Evolutionary conservation across 2,888 invertebrate genomes (phyloP).

Genomic region (Cantharis flavilabris): DNA sequence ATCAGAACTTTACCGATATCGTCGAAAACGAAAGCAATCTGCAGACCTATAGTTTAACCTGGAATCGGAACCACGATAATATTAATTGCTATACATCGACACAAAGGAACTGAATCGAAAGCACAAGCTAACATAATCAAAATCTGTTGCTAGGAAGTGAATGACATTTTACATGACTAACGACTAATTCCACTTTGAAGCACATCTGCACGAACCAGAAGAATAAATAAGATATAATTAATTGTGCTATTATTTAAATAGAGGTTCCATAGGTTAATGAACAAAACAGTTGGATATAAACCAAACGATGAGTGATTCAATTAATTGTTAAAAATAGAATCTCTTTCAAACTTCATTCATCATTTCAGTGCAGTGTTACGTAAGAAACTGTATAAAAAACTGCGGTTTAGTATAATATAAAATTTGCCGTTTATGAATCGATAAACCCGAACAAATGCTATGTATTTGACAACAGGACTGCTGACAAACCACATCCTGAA

Average conservation of each 20-base stretch:
- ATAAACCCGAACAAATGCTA: no score
- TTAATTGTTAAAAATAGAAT: neutral
- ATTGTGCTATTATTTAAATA: neutral
- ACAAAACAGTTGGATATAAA: neutral
- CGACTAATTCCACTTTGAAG: neutral
- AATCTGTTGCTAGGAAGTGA: neutral
- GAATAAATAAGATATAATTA: neutral
- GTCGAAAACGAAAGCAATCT: neutral
- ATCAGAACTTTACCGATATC: neutral
- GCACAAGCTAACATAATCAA: neutral
- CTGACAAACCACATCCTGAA: neutral
- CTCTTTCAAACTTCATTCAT: neutral
- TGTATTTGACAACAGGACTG: neutral
- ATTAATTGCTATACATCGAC: neutral
- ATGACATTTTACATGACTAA: neutral
- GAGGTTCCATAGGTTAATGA: neutral
- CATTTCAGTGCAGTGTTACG: neutral
- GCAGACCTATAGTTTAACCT: neutral
- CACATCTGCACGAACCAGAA: neutral
- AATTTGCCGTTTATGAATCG: no score
- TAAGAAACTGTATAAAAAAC: neutral
- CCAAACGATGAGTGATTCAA: neutral
- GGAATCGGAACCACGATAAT: neutral
- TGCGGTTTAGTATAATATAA: neutral
- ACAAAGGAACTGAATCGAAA: neutral